Evolutionary conservation across 1,140 invertebrate species (phyloP), one percentile per base, ranked within the genome.

Genomic region (Macrosteles quadrilineatus): DNA sequence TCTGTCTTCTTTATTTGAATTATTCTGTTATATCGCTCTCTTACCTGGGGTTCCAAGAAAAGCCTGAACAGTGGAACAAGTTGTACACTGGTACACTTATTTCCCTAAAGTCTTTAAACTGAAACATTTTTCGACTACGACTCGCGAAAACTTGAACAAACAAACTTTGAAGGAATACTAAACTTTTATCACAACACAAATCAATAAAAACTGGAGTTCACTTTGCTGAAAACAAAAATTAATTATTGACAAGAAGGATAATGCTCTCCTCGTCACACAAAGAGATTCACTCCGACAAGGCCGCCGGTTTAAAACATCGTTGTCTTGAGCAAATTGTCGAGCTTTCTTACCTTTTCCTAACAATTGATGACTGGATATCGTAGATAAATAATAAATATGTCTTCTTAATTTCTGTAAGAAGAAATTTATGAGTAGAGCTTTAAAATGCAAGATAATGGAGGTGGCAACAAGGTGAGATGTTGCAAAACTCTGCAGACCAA

Each of bases 271-370:
- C 55, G 23, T 50, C 32, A 69, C 30, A 69, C 30, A 59, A 36
- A 59, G 65, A 50, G 32, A 47, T 40, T 47, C 30, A 31, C 25
- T 19, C 32, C 12, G 23, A 30, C 25, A 59, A 59, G 31, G 32
- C 67, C 21, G 67, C 67, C 53, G 67, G 53, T 29, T 31, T 27
- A 59, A 30, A 68, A 23, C 32, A 69, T 19, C 67, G 53, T 32
- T 69, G 53, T 62, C 67, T 69, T 69, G 53, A 69, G 11, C 29
- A 32, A 62, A 57, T 62, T 69, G 40, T 69, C 57, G 53, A 69
- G 57, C 30, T 59, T 53, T 69, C 67, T 69, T 69, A 69, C 67
- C 67, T 69, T 69, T 69, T 69, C 65, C 65, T 67, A 67, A 27
- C 31, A 67, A 50, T 17, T 32, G 65, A 67, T 31, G 65, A 27